phyloP scores from a whole-genome alignment of 2,888 invertebrate species.

The Napeogenes sylphis region DNA sequence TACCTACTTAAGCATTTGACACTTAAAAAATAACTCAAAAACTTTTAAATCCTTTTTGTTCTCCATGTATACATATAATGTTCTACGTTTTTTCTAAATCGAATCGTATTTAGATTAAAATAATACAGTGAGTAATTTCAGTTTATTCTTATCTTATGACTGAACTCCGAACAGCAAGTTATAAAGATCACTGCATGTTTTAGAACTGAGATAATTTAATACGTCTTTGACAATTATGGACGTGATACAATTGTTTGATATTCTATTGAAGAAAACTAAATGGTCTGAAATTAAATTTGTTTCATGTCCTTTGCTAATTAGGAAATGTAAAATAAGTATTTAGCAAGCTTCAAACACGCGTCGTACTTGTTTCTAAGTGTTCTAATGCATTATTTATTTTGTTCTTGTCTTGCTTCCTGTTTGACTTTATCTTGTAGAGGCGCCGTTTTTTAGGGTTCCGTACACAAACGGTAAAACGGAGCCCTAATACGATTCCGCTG shows the following conservation, averaged over 20 bases:
- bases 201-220: slow-evolving; percentile 20
- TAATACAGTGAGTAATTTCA: slow-evolving; percentile 20
- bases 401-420: background rate
- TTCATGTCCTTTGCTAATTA: background rate
- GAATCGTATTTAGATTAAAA: slow-evolving; percentile 2
- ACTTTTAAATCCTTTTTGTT: no score
- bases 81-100: no score
- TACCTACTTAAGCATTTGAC: no score
- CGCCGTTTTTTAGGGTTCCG: background rate
- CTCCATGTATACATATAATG: no score
- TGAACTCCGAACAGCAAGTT: slow-evolving; percentile 6
- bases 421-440: slow-evolving; percentile 2
- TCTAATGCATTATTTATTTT: slow-evolving; percentile 2
- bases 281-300: background rate
- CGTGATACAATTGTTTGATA: background rate
- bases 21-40: no score
- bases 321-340: background rate
- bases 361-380: slow-evolving; percentile 9
- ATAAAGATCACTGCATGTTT: slow-evolving; percentile 10
- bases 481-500: no score
- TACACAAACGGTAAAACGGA: no score
- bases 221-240: background rate
- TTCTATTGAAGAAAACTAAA: no score
- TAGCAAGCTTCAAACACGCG: slow-evolving; percentile 3
- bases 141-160: slow-evolving; percentile 18